Base-by-base conservation (phyloP, 2,113 vertebrate species). In the Entomyzon cyanotis region DNA sequence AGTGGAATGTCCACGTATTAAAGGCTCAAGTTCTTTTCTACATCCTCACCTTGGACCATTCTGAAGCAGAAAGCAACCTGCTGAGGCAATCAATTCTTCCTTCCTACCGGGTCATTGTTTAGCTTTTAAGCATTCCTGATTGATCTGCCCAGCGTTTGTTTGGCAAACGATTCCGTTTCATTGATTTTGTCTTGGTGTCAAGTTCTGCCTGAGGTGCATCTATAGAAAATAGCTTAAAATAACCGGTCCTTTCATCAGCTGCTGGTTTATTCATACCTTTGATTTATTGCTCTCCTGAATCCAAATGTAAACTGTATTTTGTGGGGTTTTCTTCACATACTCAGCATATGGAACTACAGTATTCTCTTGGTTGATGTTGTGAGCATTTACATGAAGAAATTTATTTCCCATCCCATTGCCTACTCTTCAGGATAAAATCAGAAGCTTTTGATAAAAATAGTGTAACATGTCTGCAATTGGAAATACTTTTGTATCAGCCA, bases 171-270 rank as follows among this genome's bases (percentile, higher is more conserved):
- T 67, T 90, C 88, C 11, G 27, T 41, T 89, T 42, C 74, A 90
- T 84, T 69, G 82, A 96, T 96, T 96, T 93, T 69, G 55, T 84
- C 52, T 37, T 27, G 65, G 84, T 93, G 85, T 87, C 76, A 90
- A 65, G 37, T 62, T 93, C 84, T 89, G 92, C 80, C 96, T 75
- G 67, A 91, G 86, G 58, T 60, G 76, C 75, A 79, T 62, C 84
- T 76, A 60, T 18, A 76, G 78, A 92, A 89, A 96, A 90, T 5
- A 84, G 74, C 86, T 91, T 87, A 86, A 76, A 70, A 76, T 77
- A 94, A 75, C 67, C 0, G 20, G 6, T 79, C n/a, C 49, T 94
- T 79, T 71, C 75, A 94, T 92, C 83, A 94, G 73, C 84, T 89
- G 76, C 90, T 74, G 49, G 47, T 94, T 93, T 92, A 86, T 89